phyloP scores from a whole-genome alignment of 2,113 vertebrate species.

The Gasterosteus nipponicus region DNA sequence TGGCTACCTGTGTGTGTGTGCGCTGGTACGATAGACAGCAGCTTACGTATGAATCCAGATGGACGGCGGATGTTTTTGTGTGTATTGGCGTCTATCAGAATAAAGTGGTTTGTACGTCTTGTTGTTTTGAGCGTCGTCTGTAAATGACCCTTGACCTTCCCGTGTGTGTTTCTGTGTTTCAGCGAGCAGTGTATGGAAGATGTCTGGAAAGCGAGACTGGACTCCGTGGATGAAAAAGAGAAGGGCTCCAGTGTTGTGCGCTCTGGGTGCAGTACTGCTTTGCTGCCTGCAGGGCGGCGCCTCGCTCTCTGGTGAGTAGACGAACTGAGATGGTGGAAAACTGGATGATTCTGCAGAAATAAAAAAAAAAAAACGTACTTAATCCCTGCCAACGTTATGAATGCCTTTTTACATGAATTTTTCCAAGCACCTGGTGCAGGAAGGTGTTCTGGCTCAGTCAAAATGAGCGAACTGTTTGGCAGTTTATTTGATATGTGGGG shows the following conservation, averaged over 20 bases:
- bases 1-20: conserved; percentile 40
- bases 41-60: background rate
- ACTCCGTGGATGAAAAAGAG: conserved; percentile 80
- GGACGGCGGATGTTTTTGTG: conserved; percentile 22
- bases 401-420: conserved; percentile 37
- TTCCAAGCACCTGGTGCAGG: conserved; percentile 60
- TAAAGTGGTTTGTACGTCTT: conserved; percentile 11
- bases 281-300: conserved; percentile 76
- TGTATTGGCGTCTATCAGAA: conserved; percentile 13
- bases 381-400: conserved; percentile 9
- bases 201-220: conserved; percentile 78
- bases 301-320: conserved; percentile 69
- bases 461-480: conserved; percentile 36
- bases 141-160: conserved; percentile 38
- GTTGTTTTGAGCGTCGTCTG: conserved; percentile 34
- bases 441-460: conserved; percentile 38
- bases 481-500: conserved; percentile 57
- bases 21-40: background rate
- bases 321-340: background rate
- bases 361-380: background rate
- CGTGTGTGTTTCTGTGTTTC: conserved; percentile 45
- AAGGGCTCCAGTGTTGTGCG: conserved; percentile 73
- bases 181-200: conserved; percentile 82
- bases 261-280: conserved; percentile 76
- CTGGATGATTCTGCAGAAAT: background rate